Evolutionary conservation across 2,797 vertebrate species (phyloP), one percentile per base, ranked within the genome.

Genomic region (Vespertilio murinus): DNA sequence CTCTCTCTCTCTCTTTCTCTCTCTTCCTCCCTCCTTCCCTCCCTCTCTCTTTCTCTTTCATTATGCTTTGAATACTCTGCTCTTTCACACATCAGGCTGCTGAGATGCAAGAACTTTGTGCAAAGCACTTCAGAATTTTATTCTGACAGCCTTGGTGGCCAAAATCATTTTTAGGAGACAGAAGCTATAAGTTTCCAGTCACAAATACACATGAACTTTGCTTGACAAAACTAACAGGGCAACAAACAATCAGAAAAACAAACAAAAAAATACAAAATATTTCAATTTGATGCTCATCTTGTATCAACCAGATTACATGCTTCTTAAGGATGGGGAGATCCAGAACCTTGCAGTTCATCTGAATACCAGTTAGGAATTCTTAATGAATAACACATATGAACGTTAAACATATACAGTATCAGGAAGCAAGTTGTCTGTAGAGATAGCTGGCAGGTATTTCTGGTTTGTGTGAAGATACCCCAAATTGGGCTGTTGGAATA

Each of bases 341-440:
- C 33, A 90, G 17, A 85, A 16, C 54, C 94, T 93, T 79, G 20
- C n/a, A 88, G 18, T 95, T 96, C 54, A 88, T 91, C 69, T 86
- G 77, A 94, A 95, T 78, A 65, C 20, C 10, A 91, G 67, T 91
- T 88, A 94, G 25, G 35, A 91, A 47, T 85, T 82, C 30, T 88
- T 93, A 45, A 83, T 94, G 35, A 92, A 49, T 73, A 79, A 74
- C 80, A 56, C 35, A 71, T 83, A 83, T 42, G 12, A 45, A 83
- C 77, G 85, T 85, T 95, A 95, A 94, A 92, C 93, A 33, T 89
- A 67, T 40, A 59, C 25, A 52, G 10, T 79, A n/a, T 95, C 91
- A 59, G 38, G 18, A 90, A 95, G 23, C 20, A 61, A 69, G 64
- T 11, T 17, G 5, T 65, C 69, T 70, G 7, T 61, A 77, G 42